Base-by-base conservation (phyloP, 2,113 vertebrate genomes). In the Diphyllodes magnificus region DNA sequence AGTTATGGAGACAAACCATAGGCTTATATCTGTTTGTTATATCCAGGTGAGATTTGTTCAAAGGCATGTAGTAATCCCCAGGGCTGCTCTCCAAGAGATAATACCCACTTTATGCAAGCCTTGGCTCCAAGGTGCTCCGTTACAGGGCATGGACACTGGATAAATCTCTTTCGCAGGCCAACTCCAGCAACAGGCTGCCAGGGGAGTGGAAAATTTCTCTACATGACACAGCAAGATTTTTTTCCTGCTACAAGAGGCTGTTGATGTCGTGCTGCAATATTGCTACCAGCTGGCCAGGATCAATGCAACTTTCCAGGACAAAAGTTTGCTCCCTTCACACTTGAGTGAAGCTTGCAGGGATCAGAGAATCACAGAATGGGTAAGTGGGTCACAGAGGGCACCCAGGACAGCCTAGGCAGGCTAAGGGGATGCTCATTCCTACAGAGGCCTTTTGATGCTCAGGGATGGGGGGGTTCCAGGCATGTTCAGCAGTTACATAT, bases 401-500 rank as follows among this genome's bases (percentile, higher is more conserved):
- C 31, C 47, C 63, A 83, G 57, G 37, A 64, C 30, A 93, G 39
- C 64, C 45, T 23, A 8, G 77, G 47, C 59, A 73, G 20, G 21
- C 65, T 49, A 56, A 76, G 44, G 33, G 54, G 47, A 73, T 69
- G 82, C n/a, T 90, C 40, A n/a, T 33, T 25, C 28, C 45, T 42
- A 13, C 28, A 69, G 40, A 63, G 25, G 39, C 56, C 9, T 86
- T 39, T 73, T 81, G 40, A 24, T 28, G 49, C 28, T 66, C 37
- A 59, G 39, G 39, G 47, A 47, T 4, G 39, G 35, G 20, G 20
- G 60, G 20, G 45, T 21, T 50, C 8, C 6, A 65, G 64, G 54
- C 47, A 63, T 0, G 11, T 3, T 65, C 53, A 68, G 37, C 75
- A 53, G 45, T 23, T 37, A 3, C 3, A 0, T 0, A 0, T 0